Evolutionary conservation across 2,888 invertebrate genomes (phyloP).

Genomic region (Merodon equestris): DNA sequence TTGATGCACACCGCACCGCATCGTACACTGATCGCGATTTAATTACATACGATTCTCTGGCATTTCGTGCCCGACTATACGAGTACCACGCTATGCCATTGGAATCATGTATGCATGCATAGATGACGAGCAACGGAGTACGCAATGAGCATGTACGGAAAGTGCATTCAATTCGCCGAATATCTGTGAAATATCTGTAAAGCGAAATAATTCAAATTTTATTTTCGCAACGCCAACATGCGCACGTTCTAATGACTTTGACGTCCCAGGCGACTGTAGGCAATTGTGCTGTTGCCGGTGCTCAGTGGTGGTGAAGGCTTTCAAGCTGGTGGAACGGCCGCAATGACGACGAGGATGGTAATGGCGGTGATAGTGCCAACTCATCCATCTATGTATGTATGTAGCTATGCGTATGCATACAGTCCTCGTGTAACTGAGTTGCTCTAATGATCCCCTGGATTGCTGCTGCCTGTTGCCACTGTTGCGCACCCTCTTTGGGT

Average conservation of each 20-base stretch:
- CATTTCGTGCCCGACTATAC: too few species aligned
- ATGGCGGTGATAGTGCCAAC: too few species aligned
- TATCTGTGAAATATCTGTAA: slow-evolving; percentile 13
- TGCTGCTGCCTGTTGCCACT: slow-evolving; percentile 34
- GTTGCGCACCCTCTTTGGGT: slow-evolving; percentile 57
- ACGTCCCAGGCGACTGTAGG: slow-evolving; percentile 18
- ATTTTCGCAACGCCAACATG: slow-evolving; percentile 47
- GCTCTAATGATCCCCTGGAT: not conserved
- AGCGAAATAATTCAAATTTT: slow-evolving; percentile 64
- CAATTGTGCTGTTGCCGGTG: slow-evolving; percentile 29
- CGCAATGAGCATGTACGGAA: not conserved
- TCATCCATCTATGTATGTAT: too few species aligned
- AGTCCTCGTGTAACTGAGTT: slow-evolving; percentile 37
- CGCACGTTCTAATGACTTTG: slow-evolving; percentile 55
- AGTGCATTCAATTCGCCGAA: slow-evolving; percentile 56
- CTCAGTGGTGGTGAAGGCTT: too few species aligned
- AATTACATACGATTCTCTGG: too few species aligned
- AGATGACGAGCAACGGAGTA: too few species aligned
- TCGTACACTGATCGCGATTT: too few species aligned
- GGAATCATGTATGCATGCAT: too few species aligned
- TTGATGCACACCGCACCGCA: not conserved
- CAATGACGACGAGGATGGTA: too few species aligned
- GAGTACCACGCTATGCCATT: too few species aligned
- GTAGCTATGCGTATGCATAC: too few species aligned
- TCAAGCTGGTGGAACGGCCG: too few species aligned